Base-by-base conservation (phyloP, 2,113 vertebrate genomes). In the Chinchilla lanigera region DNA sequence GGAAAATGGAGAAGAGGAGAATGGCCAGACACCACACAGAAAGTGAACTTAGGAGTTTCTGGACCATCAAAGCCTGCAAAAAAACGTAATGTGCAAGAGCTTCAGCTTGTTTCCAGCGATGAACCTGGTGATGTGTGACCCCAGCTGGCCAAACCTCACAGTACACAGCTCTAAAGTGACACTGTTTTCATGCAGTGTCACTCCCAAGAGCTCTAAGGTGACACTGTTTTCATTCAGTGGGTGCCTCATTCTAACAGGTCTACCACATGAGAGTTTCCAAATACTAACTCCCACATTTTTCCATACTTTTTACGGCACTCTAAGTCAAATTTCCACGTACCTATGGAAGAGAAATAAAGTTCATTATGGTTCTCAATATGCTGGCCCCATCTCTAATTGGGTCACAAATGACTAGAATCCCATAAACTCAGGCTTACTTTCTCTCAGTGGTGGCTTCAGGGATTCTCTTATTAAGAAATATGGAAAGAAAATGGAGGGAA, bases 211-310 rank as follows among this genome's bases (percentile, higher is more conserved):
- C 16, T 88, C 9, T 88, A 41, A 24, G 9, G 20, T 90, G 78
- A 73, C 13, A 47, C 0, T 47, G 7, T 30, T 26, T 9, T 60
- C 28, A 63, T 10, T 9, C n/a, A 33, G 9, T 2, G 2, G 8
- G 35, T 8, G 3, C 20, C 7, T 61, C 44, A 82, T 38, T 30
- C 22, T 3, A 41, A 54, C 24, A 63, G 30, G 44, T 44, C 35
- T 69, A n/a, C 20, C 20, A 1, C 0, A 3, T 5, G 14, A 44
- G 82, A 65, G 2, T 41, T 88, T 71, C 75, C 58, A 24, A 83
- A 60, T 96, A 97, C 95, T 96, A 71, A 97, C 97, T 93, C 97
- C 95, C 95, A 94, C 4, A 54, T 58, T 24, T 82, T 87, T 2
- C 95, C 97, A 90, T 96, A 97, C 30, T 92, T 97, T 35, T 95